Percentiles rank a stretch among this genome's conserved stretches.
Conservation (phyloP, 1,140 invertebrate genomes). For the Mamestra configurata region DNA sequence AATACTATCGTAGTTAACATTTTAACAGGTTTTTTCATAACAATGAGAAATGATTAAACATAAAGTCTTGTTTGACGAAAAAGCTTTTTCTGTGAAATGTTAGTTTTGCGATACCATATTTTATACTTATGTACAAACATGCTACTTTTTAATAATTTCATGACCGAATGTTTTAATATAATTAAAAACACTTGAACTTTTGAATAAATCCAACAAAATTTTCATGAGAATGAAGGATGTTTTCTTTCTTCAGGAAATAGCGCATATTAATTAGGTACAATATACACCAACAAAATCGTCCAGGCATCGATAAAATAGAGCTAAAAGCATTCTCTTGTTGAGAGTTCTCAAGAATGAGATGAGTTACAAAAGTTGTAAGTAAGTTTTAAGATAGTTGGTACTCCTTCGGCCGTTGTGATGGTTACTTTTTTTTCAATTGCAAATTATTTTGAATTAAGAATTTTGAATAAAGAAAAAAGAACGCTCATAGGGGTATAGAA, state of each 20-base stretch:
- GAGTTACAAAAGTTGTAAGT: slow-evolving; percentile 34
- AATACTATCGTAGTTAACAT: too few species aligned
- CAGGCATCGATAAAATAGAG: neutral
- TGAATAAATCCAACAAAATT: too few species aligned
- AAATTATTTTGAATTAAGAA: too few species aligned
- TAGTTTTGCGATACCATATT: too few species aligned
- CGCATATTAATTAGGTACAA: too few species aligned
- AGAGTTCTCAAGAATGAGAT: slow-evolving; percentile 16
- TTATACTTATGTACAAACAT: neutral
- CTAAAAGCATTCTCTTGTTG: slow-evolving; percentile 46
- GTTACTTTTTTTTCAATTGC: too few species aligned
- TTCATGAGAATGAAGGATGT: too few species aligned
- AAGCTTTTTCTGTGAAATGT: neutral
- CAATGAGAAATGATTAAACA: neutral
- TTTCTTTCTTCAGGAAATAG: too few species aligned
- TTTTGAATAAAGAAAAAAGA: too few species aligned
- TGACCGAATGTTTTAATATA: too few species aligned
- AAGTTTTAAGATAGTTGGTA: slow-evolving; percentile 37
- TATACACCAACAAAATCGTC: neutral
- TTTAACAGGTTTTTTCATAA: slow-evolving; percentile 6
- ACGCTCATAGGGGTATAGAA: too few species aligned
- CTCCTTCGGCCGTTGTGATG: neutral
- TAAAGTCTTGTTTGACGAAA: slow-evolving; percentile 8
- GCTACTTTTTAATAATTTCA: neutral
- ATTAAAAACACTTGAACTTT: too few species aligned